Percentiles rank a stretch among this genome's conserved stretches.
Evolutionary conservation across 2,888 invertebrate species (phyloP).

Genomic region (Drosophila gaucha): DNA sequence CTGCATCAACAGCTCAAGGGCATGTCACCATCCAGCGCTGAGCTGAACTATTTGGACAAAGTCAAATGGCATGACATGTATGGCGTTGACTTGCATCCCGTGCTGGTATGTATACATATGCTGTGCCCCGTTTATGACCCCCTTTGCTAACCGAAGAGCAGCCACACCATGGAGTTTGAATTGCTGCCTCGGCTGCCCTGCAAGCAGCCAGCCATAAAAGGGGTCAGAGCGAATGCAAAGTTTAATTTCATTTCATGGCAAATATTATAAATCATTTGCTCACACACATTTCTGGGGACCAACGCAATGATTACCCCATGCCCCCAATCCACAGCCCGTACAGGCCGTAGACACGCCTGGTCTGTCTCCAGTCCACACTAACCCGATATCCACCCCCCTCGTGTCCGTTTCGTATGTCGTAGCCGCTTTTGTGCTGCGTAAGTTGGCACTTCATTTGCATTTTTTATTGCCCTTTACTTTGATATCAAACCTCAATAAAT

Average conservation of each 20-base stretch:
- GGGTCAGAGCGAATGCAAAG: conserved; percentile 72
- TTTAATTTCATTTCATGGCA: conserved; percentile 77
- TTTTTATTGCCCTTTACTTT: conserved; percentile 82
- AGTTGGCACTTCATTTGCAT: conserved; percentile 82
- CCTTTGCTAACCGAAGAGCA: neutral
- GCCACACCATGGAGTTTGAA: conserved; percentile 13
- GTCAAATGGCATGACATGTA: conserved; percentile 99
- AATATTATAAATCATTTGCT: conserved; percentile 79
- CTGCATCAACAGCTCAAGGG: conserved; percentile 93
- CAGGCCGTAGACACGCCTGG: conserved; percentile 23
- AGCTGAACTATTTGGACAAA: conserved; percentile 97
- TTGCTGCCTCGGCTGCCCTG: conserved; percentile 8
- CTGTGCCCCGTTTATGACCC: neutral
- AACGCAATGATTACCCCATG: conserved; percentile 62
- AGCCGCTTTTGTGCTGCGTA: conserved; percentile 69
- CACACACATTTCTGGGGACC: conserved; percentile 50
- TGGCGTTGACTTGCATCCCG: conserved; percentile 98
- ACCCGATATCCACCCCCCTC: conserved; percentile 30
- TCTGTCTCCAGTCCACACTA: conserved; percentile 42
- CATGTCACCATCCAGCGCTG: conserved; percentile 92
- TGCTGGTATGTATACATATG: conserved; percentile 89
- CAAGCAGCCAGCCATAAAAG: conserved; percentile 46
- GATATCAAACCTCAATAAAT: conserved; percentile 82
- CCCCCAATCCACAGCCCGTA: neutral
- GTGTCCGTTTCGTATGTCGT: conserved; percentile 19